Evolutionary conservation across 2,888 invertebrate species (phyloP), one percentile per base, ranked within the genome.

Genomic region (Ophioninae sp.): DNA sequence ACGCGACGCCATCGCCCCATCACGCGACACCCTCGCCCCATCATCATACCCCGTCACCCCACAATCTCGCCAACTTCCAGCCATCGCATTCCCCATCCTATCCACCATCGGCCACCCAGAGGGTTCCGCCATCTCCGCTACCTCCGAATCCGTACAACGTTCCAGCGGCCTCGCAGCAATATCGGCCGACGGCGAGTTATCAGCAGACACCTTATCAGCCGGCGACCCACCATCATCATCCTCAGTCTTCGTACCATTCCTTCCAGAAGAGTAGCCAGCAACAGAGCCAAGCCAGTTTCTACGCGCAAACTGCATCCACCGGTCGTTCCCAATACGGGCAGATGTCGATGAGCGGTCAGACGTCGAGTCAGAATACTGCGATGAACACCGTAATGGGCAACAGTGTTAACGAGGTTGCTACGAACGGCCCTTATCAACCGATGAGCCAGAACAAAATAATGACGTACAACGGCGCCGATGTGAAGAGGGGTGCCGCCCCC

Each of bases 81-180:
- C 94, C 91, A 30, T 30, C 30, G 7, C 92, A 90, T 64, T 90
- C 93, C 39, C 90, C 93, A 7, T 90, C 93, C 6, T 91, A 91
- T 69, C 92, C 94, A 7, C 93, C 94, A 6, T 93, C 93, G 0
- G 93, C 94, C 0, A 93, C 94, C 85, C 94, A 94, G 8, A 88
- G 94, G 62, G 89, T 81, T 86, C 83, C 79, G 79, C 82, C 59
- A 85, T 94, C 94, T 91, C 74, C 91, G 89, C 74, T 87, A 37
- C 82, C 88, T 30, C 82, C 88, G 10, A 89, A 89, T 87, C 89
- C 91, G 68, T 92, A 92, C 87, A 91, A 91, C 88, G 88, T 91
- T 86, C 86, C 91, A 88, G 69, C 91, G 89, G n/a, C 77, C 0
- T 79, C 86, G 8, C 85, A 83, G 69, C 85, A 83, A 13, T 85